These are phyloP conservation scores for Sebastolobus altivelis DNA, from an alignment of 2,797 vertebrate genomes.

Conservation along the genomic window DNA sequence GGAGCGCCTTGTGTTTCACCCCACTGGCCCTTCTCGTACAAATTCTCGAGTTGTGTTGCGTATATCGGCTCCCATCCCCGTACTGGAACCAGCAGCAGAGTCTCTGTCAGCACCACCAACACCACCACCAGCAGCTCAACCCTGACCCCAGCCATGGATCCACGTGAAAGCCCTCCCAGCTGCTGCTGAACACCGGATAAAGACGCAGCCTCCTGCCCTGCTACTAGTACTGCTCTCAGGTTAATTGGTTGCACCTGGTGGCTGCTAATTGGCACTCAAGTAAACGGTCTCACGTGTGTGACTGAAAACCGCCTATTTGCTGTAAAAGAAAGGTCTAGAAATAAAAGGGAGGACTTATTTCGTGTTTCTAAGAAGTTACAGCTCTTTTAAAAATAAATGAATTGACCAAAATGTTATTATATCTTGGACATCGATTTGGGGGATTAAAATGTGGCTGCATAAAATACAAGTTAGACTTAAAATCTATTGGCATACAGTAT, in stretches of 20 bases:
- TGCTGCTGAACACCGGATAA: neutral
- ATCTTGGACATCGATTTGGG: neutral
- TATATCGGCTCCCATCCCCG: slow-evolving; percentile 32
- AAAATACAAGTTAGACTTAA: neutral
- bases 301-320: neutral
- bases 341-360: neutral
- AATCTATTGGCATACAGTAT: neutral
- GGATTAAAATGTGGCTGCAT: neutral
- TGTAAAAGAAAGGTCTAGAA: neutral
- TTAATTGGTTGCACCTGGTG: slow-evolving; percentile 53
- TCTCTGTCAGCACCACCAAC: slow-evolving; percentile 33
- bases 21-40: neutral
- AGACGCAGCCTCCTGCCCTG: fast-evolving
- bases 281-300: neutral
- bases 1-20: neutral
- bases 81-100: slow-evolving; percentile 39
- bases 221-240: neutral
- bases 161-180: neutral
- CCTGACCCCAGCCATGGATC: slow-evolving; percentile 60
- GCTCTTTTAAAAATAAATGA: neutral
- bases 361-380: neutral
- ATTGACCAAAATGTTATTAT: neutral
- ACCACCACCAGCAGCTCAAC: slow-evolving; percentile 34
- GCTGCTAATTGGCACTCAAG: slow-evolving; percentile 2
- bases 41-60: neutral